Evolutionary conservation across 64 coral and sea anemone genomes (phyloP).

Genomic region (Catalaphyllia jardinei): DNA sequence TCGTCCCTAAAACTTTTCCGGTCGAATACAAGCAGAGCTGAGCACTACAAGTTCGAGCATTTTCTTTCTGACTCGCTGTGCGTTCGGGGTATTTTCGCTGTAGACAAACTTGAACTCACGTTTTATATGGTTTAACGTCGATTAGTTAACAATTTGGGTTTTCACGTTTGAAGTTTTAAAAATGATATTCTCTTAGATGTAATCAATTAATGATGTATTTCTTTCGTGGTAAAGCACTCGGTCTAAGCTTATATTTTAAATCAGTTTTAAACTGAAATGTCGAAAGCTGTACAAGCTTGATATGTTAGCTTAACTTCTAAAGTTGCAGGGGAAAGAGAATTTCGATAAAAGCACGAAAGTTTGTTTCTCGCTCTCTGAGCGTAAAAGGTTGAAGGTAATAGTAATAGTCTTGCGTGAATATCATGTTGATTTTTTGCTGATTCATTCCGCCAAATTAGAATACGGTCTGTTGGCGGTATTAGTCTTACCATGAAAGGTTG

Average conservation of each 20-base stretch:
- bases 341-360: background rate
- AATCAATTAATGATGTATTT: slow-evolving; percentile 10
- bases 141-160: background rate
- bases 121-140: too few relatives aligned
- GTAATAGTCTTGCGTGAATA: too few relatives aligned
- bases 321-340: background rate
- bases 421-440: background rate
- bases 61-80: too few relatives aligned
- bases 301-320: background rate
- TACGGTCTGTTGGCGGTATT: background rate
- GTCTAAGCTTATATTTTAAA: background rate
- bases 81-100: too few relatives aligned
- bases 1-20: background rate
- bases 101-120: too few relatives aligned
- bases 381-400: background rate
- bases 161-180: background rate
- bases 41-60: too few relatives aligned
- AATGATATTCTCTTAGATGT: background rate
- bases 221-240: background rate
- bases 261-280: background rate
- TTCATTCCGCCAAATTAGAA: background rate
- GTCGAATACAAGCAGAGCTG: background rate
- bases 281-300: too few relatives aligned
- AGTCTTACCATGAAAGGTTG: background rate
- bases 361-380: background rate